Percentiles rank a stretch among this genome's conserved stretches.
Evolutionary conservation across 1,140 invertebrate species (phyloP).

Genomic region (Chlorops oryzae): DNA sequence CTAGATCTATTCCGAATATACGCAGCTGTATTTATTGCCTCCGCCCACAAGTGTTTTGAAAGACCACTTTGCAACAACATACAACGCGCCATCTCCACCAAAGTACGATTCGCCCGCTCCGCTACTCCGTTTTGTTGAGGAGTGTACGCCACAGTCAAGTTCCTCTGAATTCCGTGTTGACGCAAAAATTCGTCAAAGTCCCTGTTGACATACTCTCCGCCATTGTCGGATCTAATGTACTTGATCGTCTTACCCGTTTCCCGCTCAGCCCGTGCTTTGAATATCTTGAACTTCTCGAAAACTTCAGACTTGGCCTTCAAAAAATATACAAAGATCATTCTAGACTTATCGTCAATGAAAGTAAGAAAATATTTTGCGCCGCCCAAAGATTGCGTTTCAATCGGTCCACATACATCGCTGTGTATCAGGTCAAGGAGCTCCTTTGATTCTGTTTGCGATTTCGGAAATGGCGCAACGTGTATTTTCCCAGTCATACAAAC

Average conservation of each 20-base stretch:
- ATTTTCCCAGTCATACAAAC: constrained; percentile 26
- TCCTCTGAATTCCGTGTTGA: constrained; percentile 21
- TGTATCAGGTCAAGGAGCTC: constrained; percentile 39
- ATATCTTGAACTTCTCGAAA: constrained; percentile 34
- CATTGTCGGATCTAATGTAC: constrained; percentile 12
- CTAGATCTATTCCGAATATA: constrained; percentile 21
- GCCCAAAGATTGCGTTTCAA: constrained; percentile 39
- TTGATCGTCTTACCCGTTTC: constrained; percentile 24
- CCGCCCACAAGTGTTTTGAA: constrained; percentile 35
- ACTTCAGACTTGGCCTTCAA: constrained; percentile 46
- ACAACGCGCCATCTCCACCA: constrained; percentile 32
- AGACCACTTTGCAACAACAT: constrained; percentile 37
- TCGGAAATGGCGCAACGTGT: constrained; percentile 20
- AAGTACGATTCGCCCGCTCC: constrained; percentile 32
- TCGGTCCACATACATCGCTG: constrained; percentile 47
- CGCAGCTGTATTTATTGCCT: constrained; percentile 33
- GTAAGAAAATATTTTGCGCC: constrained; percentile 44
- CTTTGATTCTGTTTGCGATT: constrained; percentile 18
- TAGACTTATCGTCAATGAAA: constrained; percentile 47
- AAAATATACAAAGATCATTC: constrained; percentile 40
- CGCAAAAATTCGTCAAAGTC: constrained; percentile 10
- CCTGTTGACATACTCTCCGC: constrained; percentile 14
- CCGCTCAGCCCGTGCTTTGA: constrained; percentile 24
- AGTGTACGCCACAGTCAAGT: constrained; percentile 27
- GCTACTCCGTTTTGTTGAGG: constrained; percentile 41